Evolutionary conservation across 1,140 invertebrate genomes (phyloP), one percentile per base, ranked within the genome.

Genomic region (Leguminivora glycinivorella): DNA sequence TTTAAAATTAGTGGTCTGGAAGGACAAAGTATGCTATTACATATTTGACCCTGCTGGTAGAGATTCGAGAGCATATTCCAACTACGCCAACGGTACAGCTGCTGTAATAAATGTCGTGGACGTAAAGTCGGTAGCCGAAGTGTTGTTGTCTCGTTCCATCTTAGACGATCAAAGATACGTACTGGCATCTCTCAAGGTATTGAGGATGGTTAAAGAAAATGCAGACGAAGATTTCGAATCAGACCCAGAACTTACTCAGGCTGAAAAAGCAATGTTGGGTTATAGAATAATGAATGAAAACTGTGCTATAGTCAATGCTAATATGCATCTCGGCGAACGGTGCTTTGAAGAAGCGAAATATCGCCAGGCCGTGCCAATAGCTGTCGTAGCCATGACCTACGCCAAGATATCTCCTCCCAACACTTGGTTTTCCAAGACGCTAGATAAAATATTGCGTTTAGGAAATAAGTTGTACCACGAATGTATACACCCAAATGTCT

Each of bases 391-490:
- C 60, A 87, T 93, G 88, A 92, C 92, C 0, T 93, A 93, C 73
- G 91, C 92, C 0, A 90, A 92, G 80, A 93, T 93, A 69, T 92
- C 92, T 0, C 92, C 92, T 5, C 92, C 93, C 0, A 92, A 91
- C 69, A 92, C 90, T 0, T 93, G 93, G 93, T 89, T 91, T 73
- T 90, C 86, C 2, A 93, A 90, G 67, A 93, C 92, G 0, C 52
- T 93, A 7, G 92, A 93, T 68, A 93, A 93, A 83, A 88, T 93
- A 52, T 81, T 93, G 75, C 87, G 92, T 4, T 81, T 93, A 31
- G 93, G 92, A 0, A 93, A 92, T 67, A 92, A 92, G 74, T 73
- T 93, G 12, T 93, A 90, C 40, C 70, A 87, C 0, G 91, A 93
- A 70, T 90, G 89, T 66, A 68, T 82, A 17, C 80, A 92, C 70